phyloP scores from a whole-genome alignment of 2,888 invertebrate genomes.

The Timandra comae region DNA sequence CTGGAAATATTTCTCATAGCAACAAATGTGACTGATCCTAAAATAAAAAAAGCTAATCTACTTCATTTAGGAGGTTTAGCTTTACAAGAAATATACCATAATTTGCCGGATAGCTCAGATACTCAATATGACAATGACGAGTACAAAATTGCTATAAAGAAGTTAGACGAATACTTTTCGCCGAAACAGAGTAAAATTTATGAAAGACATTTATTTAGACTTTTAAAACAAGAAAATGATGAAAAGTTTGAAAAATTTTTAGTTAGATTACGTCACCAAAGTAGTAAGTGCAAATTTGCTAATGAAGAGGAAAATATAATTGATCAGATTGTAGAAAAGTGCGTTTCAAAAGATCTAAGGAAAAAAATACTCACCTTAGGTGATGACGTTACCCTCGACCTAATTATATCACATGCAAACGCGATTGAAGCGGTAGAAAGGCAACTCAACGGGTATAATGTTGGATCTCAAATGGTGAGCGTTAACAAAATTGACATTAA shows the following conservation, averaged over 20 bases:
- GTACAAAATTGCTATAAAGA: neutral
- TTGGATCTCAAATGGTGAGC: neutral
- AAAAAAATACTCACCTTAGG: neutral
- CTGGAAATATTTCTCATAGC: too few species aligned
- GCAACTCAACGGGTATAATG: neutral
- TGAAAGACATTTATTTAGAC: neutral
- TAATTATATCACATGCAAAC: neutral
- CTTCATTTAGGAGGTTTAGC: too few species aligned
- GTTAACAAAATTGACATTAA: neutral
- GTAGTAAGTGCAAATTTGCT: conserved; percentile 7
- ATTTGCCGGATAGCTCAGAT: too few species aligned
- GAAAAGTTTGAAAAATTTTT: conserved; percentile 29
- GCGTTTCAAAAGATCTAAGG: neutral
- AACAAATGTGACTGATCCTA: too few species aligned
- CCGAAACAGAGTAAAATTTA: neutral
- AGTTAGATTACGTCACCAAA: conserved; percentile 15
- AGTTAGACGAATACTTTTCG: neutral
- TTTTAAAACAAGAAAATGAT: conserved; percentile 10
- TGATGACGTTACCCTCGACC: neutral
- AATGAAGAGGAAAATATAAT: conserved; percentile 10
- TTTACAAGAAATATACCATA: too few species aligned
- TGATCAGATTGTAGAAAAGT: conserved; percentile 13
- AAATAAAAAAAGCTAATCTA: too few species aligned
- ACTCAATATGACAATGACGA: too few species aligned
- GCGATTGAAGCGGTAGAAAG: neutral